phyloP scores from a whole-genome alignment of 2,797 vertebrate species.

The Girardinus metallicus region DNA sequence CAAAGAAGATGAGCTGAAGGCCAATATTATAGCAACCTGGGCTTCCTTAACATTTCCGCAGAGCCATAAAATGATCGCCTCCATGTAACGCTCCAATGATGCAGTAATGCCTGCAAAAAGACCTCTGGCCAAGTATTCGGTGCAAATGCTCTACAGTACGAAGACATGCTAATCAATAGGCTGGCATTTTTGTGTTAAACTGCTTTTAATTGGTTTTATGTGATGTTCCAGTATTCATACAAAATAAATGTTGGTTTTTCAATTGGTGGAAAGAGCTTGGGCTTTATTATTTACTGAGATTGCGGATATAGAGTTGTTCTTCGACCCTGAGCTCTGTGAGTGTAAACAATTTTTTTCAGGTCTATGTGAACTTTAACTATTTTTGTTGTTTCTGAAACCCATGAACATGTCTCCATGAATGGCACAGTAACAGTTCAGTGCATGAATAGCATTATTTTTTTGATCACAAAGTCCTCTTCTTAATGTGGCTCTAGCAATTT shows the following conservation, averaged over 20 bases:
- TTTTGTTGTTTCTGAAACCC: neutral
- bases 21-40: neutral
- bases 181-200: neutral
- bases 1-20: neutral
- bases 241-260: neutral
- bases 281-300: neutral
- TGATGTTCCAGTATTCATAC: neutral
- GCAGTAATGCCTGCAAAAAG: neutral
- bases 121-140: neutral
- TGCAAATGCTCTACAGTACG: neutral
- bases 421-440: neutral
- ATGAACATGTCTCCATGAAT: neutral
- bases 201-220: neutral
- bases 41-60: neutral
- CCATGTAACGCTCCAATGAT: neutral
- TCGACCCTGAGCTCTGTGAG: neutral
- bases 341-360: neutral
- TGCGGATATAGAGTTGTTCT: neutral
- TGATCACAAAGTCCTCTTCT: neutral
- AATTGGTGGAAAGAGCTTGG: neutral
- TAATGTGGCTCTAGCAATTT: neutral
- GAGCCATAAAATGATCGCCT: neutral
- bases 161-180: neutral
- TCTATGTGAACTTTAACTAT: neutral
- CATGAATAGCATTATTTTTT: neutral